Percentiles rank a stretch among this genome's conserved stretches.
Conservation (phyloP, 2,797 vertebrate genomes). For the Podargus strigoides region DNA sequence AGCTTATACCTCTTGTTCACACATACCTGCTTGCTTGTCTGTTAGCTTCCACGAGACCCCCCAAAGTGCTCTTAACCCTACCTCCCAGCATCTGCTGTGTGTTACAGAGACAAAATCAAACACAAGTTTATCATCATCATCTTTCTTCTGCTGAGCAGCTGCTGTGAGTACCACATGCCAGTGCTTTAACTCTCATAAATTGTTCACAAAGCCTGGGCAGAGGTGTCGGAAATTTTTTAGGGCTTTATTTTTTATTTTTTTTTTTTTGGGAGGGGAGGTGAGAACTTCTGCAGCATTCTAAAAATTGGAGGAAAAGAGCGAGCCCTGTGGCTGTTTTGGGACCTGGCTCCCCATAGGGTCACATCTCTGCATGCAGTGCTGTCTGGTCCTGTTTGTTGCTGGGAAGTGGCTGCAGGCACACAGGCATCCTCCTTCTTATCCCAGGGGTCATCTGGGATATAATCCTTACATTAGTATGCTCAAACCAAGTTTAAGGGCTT, state of each 20-base stretch:
- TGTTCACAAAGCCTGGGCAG: background rate
- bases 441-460: background rate
- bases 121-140: background rate
- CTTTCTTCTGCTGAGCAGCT: conserved; percentile 20
- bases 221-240: background rate
- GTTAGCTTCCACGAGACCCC: background rate
- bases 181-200: background rate
- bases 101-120: background rate
- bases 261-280: accelerated
- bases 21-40: background rate
- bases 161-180: background rate
- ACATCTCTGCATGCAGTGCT: background rate
- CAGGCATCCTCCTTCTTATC: background rate
- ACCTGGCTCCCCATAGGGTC: background rate
- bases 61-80: background rate
- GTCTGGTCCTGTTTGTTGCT: background rate
- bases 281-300: background rate
- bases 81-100: background rate
- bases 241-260: background rate
- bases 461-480: background rate
- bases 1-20: background rate
- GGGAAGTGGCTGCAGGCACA: background rate
- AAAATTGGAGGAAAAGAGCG: background rate
- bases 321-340: background rate
- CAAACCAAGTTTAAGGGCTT: background rate